Conservation (phyloP, 2,888 invertebrate species). For the Germaria angustata region DNA sequence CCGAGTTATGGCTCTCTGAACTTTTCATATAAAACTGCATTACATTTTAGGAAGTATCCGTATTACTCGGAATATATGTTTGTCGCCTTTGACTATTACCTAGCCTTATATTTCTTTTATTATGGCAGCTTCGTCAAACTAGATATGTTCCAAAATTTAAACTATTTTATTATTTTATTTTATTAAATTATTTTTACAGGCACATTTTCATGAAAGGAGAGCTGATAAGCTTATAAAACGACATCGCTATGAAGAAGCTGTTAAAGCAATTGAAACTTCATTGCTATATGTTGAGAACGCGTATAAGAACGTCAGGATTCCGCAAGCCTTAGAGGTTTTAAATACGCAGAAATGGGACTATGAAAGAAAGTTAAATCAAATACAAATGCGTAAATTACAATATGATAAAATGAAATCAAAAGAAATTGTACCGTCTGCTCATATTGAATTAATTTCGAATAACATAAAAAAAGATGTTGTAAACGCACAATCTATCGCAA, state of each 20-base stretch:
- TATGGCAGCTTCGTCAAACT: no score
- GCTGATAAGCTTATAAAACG: conserved; percentile 76
- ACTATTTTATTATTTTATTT: background rate
- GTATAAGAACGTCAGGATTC: conserved; percentile 73
- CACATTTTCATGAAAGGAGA: conserved; percentile 78
- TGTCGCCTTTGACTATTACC: no score
- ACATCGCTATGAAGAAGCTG: conserved; percentile 78
- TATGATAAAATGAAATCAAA: conserved; percentile 74
- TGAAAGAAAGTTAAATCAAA: conserved; percentile 76
- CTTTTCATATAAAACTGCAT: no score
- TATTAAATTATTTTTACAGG: conserved; percentile 69
- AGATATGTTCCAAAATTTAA: no score
- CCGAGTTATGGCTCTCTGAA: no score
- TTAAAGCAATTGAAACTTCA: conserved; percentile 77
- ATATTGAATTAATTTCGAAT: conserved; percentile 3
- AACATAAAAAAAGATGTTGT: conserved; percentile 50
- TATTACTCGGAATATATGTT: no score
- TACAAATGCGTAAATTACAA: conserved; percentile 76
- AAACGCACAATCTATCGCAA: conserved; percentile 74
- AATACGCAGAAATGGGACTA: conserved; percentile 76
- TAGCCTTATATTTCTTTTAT: no score
- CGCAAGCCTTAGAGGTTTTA: conserved; percentile 75
- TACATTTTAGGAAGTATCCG: no score
- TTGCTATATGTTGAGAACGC: conserved; percentile 77
- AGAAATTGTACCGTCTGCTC: conserved; percentile 70